Percentiles rank a stretch among this genome's conserved stretches.
Evolutionary conservation across 2,797 vertebrate species (phyloP).

Genomic region (Synaphobranchus kaupii): DNA sequence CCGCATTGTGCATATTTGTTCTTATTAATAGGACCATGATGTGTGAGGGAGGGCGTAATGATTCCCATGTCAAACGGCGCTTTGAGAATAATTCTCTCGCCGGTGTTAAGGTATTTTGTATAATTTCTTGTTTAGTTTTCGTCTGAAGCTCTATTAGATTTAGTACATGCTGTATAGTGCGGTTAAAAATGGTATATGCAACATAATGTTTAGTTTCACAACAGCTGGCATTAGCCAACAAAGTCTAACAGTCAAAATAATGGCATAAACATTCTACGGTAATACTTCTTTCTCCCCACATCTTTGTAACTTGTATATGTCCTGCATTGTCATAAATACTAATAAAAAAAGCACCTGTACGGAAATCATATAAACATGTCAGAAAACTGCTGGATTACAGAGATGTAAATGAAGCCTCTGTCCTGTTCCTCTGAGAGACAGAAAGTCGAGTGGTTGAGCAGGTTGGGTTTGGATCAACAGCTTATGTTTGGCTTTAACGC

Average conservation of each 20-base stretch:
- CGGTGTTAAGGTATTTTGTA: neutral
- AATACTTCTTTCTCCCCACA: neutral
- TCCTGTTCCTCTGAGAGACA: conserved; percentile 76
- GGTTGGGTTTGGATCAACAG: conserved; percentile 77
- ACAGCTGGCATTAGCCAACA: neutral
- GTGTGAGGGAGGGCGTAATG: conserved; percentile 13
- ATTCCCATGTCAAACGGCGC: neutral
- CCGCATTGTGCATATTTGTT: conserved; percentile 68
- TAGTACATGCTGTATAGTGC: neutral
- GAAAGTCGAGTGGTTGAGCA: conserved; percentile 77
- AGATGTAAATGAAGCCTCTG: conserved; percentile 76
- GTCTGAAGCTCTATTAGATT: neutral
- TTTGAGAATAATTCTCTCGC: neutral
- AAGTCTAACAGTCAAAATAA: neutral
- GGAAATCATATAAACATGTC: neutral
- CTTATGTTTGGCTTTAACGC: conserved; percentile 87
- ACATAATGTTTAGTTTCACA: too few species aligned
- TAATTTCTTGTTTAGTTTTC: neutral
- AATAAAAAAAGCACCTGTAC: neutral
- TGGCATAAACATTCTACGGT: neutral
- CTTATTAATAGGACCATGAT: conserved; percentile 52
- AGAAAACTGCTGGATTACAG: conserved; percentile 53
- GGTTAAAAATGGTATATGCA: neutral
- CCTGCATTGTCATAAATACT: neutral
- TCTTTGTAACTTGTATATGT: neutral